These are phyloP conservation scores for Drosophila putrida DNA, from an alignment of 2,888 invertebrate species.

Conservation along the genomic window DNA sequence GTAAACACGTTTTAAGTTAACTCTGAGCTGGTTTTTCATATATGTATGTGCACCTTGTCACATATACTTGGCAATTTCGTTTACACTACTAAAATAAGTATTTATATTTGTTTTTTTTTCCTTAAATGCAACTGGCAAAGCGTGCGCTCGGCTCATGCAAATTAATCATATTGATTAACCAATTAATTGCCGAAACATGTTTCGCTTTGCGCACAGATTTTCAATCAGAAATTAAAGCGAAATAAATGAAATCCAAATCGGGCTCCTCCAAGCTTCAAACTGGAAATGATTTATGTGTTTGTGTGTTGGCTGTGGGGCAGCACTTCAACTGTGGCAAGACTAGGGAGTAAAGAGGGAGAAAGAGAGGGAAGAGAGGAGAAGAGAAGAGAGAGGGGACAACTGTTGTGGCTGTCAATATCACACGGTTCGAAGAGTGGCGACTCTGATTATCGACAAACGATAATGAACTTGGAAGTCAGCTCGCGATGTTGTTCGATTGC, in stretches of 20 bases:
- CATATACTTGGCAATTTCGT: constrained; percentile 29
- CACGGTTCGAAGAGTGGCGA: constrained; percentile 38
- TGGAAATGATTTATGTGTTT: constrained; percentile 74
- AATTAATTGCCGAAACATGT: constrained; percentile 76
- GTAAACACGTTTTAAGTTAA: not conserved
- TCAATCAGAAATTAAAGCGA: constrained; percentile 72
- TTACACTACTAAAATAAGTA: constrained; percentile 28
- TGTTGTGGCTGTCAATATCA: constrained; percentile 69
- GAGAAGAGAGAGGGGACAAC: constrained; percentile 4
- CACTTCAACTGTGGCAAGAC: constrained; percentile 3
- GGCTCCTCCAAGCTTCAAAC: constrained; percentile 37
- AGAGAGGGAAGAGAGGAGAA: not conserved
- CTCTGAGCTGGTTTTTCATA: not conserved
- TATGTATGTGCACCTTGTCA: constrained; percentile 16
- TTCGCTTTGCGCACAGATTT: constrained; percentile 63
- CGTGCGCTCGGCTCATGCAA: constrained; percentile 71
- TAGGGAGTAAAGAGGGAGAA: not conserved
- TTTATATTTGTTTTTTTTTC: not conserved
- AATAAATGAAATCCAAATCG: constrained; percentile 53
- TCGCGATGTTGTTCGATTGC: constrained; percentile 37
- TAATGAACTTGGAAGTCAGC: constrained; percentile 67
- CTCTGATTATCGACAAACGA: constrained; percentile 64
- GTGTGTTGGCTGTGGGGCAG: constrained; percentile 24
- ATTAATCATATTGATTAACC: constrained; percentile 77
- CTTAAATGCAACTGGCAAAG: constrained; percentile 42